Base-by-base conservation (phyloP, 2,888 invertebrate species). In the Choreutis nemorana region DNA sequence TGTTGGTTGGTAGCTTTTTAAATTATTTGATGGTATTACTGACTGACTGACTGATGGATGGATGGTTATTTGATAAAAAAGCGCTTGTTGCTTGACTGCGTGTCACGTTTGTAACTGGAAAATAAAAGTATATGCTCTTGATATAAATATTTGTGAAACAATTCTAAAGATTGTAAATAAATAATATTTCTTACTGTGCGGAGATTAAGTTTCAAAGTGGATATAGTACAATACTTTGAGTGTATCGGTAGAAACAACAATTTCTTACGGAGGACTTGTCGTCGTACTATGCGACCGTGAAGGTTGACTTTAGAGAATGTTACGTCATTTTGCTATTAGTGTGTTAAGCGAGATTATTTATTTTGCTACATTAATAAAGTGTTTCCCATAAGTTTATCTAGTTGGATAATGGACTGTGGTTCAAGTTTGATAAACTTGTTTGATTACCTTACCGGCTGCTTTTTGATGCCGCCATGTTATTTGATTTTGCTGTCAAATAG, bases 261-360 rank as follows among this genome's bases (percentile, higher is more conserved):
- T 53, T 58, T 64, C 55, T 51, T 55, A n/a, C n/a, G n/a, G n/a
- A n/a, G n/a, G 58, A 56, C 54, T 44, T 61, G 55, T 50, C 55
- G 54, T 54, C 50, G 54, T 68, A 62, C 64, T 66, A 63, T 65
- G 73, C 75, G 77, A 71, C 73, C 73, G 75, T 78, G 78, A 78
- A 78, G 77, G 75, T 75, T 78, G 72, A n/a, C n/a, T n/a, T n/a
- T n/a, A n/a, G n/a, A 75, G 72, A 71, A 68, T 77, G 78, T 78
- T 78, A 78, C 78, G 78, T 78, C 78, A 78, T 73, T 77, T 75
- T 61, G 60, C 57, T 57, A 64, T 57, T 64, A 62, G 63, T 72
- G 67, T 61, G 66, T 73, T 67, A 57, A 73, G 54, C 50, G 61
- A 58, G 70, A 59, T 48, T 54, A 59, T 49, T 51, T 63, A 61